Evolutionary conservation across 37 sponge, comb jelly and placozoan species (phyloP).

Genomic region (Dysidea cf. avara): DNA sequence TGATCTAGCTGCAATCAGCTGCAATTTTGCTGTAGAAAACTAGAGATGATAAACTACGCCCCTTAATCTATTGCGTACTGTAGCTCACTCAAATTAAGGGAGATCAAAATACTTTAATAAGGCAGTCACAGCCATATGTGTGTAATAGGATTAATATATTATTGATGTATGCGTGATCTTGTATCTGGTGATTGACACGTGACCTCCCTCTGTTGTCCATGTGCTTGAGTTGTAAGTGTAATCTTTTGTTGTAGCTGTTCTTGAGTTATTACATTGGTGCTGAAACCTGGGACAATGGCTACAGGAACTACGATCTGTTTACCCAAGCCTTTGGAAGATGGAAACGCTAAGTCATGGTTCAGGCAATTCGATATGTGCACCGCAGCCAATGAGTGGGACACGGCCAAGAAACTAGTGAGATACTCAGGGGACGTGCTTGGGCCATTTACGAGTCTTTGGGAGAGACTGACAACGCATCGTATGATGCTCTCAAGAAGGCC

Average conservation of each 20-base stretch:
- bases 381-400: constrained; percentile 8
- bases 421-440: not conserved
- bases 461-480: not conserved
- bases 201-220: no score
- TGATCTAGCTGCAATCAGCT: no score
- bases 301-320: not conserved
- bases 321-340: constrained; percentile 1
- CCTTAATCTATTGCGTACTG: no score
- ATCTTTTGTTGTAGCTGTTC: not conserved
- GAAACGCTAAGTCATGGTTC: constrained; percentile 11
- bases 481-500: not conserved
- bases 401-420: not conserved
- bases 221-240: no score
- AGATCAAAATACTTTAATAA: no score
- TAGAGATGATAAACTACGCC: no score
- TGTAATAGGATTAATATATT: no score
- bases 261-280: not conserved
- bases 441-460: not conserved
- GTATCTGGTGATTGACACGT: no score
- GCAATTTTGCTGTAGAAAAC: no score
- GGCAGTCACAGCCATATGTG: no score
- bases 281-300: constrained; percentile 10
- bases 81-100: no score
- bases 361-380: constrained; percentile 5
- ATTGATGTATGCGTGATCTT: no score